Conservation (phyloP, 2,113 vertebrate genomes). For the Falco punctatus region DNA sequence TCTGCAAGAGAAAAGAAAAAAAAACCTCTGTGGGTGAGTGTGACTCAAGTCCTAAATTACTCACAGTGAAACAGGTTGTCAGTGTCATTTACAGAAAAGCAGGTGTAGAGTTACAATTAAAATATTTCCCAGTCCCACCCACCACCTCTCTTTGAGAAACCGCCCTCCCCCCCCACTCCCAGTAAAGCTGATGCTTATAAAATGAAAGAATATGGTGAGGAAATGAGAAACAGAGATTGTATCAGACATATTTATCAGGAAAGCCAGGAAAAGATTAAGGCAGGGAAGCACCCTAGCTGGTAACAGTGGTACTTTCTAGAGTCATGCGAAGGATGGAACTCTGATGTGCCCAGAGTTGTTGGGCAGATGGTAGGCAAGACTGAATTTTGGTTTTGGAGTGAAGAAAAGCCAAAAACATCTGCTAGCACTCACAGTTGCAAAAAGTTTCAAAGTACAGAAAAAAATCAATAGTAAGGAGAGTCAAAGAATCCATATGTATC, state of each 20-base stretch:
- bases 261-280: background rate
- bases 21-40: conserved; percentile 27
- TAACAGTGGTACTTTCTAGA: background rate
- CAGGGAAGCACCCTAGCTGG: background rate
- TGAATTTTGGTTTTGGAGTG: background rate
- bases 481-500: conserved; percentile 6
- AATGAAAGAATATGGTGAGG: background rate
- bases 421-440: background rate
- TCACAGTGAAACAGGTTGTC: conserved; percentile 22
- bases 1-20: background rate
- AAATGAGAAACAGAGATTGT: background rate
- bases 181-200: background rate
- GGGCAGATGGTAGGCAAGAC: background rate
- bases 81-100: background rate
- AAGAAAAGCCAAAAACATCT: background rate
- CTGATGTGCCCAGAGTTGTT: background rate
- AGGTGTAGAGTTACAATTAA: conserved; percentile 4
- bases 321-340: background rate
- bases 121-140: background rate
- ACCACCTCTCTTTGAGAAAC: background rate
- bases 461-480: background rate
- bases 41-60: conserved; percentile 48
- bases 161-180: background rate
- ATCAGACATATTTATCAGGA: background rate
- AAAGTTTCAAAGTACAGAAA: background rate